Conservation (phyloP, 2,797 vertebrate genomes). For the Zenarchopterus dispar region DNA sequence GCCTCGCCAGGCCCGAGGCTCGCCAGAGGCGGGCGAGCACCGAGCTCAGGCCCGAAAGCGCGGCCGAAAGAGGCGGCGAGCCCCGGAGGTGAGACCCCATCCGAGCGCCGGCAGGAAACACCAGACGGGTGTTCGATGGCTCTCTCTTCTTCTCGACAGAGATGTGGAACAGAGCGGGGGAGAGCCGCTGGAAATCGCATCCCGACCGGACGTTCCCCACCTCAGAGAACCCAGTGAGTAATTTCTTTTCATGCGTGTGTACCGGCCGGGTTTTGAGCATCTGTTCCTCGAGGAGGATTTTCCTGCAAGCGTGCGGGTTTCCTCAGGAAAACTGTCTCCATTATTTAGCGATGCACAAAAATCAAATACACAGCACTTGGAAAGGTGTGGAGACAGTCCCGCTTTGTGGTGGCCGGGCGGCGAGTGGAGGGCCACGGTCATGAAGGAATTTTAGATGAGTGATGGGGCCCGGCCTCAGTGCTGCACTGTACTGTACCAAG, state of each 20-base stretch:
- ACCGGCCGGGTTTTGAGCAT: not conserved
- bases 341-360: slow-evolving; percentile 27
- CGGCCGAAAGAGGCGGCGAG: slow-evolving; percentile 30
- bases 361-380: not conserved
- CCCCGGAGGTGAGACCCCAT: slow-evolving; percentile 43
- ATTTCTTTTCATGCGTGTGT: slow-evolving; percentile 24
- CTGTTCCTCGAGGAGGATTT: too few species aligned
- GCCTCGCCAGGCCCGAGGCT: slow-evolving; percentile 75
- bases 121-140: slow-evolving; percentile 58
- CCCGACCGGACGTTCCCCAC: slow-evolving; percentile 38
- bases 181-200: slow-evolving; percentile 39
- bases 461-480: slow-evolving; percentile 48
- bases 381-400: slow-evolving; percentile 34
- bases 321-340: not conserved
- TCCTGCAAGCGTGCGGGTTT: too few species aligned
- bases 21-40: slow-evolving; percentile 68
- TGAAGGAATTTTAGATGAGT: slow-evolving; percentile 61
- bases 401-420: slow-evolving; percentile 33
- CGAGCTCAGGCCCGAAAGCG: slow-evolving; percentile 50
- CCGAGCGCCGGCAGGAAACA: slow-evolving; percentile 4
- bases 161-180: slow-evolving; percentile 61
- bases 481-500: slow-evolving; percentile 25
- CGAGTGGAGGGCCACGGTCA: slow-evolving; percentile 54
- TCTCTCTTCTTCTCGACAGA: slow-evolving; percentile 80
- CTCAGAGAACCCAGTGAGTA: slow-evolving; percentile 72